phyloP scores from a whole-genome alignment of 2,113 vertebrate species.

The Eclectus roratus region DNA sequence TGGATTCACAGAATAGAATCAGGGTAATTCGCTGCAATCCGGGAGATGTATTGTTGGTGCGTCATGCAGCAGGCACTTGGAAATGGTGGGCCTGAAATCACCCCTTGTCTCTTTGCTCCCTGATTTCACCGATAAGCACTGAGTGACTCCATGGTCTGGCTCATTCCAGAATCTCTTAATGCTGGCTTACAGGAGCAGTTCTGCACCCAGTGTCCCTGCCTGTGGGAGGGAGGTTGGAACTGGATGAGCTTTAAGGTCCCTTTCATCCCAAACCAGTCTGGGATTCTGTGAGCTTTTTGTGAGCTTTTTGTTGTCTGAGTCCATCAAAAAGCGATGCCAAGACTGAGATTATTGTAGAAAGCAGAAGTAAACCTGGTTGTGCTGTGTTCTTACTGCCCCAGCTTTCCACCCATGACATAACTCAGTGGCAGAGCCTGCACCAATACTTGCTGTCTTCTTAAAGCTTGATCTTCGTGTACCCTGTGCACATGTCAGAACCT shows the following conservation, averaged over 20 bases:
- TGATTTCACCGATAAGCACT: background rate
- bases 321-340: background rate
- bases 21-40: background rate
- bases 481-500: rapidly evolving
- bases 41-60: background rate
- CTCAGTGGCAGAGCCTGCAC: background rate
- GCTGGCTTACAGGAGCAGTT: background rate
- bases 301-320: background rate
- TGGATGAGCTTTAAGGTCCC: background rate
- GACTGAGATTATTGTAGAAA: background rate
- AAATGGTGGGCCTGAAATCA: background rate
- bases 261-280: background rate
- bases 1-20: background rate
- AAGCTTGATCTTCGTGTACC: background rate
- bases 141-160: background rate
- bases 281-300: background rate
- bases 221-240: background rate
- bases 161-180: background rate
- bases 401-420: rapidly evolving
- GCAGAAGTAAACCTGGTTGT: background rate
- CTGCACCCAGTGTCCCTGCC: background rate
- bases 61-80: background rate
- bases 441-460: rapidly evolving
- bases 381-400: rapidly evolving
- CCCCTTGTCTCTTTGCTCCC: background rate